A percentile compares a stretch with the other conserved stretches of the same genome.
phyloP scores from a whole-genome alignment of 2,888 invertebrate species.

The Plebejus melissa region DNA sequence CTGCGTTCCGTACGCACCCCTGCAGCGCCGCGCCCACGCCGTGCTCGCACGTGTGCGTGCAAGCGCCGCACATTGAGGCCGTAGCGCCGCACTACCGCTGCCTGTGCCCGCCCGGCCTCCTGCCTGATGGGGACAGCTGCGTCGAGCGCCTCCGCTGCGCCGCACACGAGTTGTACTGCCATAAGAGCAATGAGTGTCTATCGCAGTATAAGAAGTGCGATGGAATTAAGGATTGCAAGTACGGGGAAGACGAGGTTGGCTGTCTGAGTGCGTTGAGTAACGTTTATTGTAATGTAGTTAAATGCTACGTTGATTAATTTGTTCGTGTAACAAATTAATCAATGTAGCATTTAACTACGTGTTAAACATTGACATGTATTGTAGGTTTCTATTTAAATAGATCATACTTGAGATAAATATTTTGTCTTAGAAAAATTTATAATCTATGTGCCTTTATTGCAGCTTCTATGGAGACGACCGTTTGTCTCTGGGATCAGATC shows the following conservation, averaged over 20 bases:
- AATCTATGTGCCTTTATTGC: slow-evolving; percentile 4
- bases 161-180: slow-evolving; percentile 67
- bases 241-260: slow-evolving; percentile 77
- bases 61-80: slow-evolving; percentile 46
- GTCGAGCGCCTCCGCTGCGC: slow-evolving; percentile 68
- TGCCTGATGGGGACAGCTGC: slow-evolving; percentile 78
- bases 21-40: slow-evolving; percentile 81
- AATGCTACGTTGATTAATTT: too few relatives aligned
- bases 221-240: slow-evolving; percentile 69
- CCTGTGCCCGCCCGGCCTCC: slow-evolving; percentile 83
- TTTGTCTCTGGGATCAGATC: slow-evolving; percentile 33
- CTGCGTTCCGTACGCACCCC: slow-evolving; percentile 62
- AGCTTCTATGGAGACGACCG: slow-evolving; percentile 31
- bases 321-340: too few relatives aligned
- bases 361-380: too few relatives aligned
- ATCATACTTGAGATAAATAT: too few relatives aligned
- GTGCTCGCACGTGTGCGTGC: slow-evolving; percentile 87
- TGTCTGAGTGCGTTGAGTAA: slow-evolving; percentile 54
- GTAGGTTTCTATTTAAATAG: too few relatives aligned
- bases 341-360: too few relatives aligned
- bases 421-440: slow-evolving; percentile 28
- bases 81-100: slow-evolving; percentile 55
- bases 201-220: slow-evolving; percentile 63
- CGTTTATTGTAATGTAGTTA: too few relatives aligned
- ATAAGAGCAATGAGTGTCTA: slow-evolving; percentile 68